These are phyloP conservation scores for Watsonalla cultraria DNA, from an alignment of 2,888 invertebrate species.

Conservation along the genomic window DNA sequence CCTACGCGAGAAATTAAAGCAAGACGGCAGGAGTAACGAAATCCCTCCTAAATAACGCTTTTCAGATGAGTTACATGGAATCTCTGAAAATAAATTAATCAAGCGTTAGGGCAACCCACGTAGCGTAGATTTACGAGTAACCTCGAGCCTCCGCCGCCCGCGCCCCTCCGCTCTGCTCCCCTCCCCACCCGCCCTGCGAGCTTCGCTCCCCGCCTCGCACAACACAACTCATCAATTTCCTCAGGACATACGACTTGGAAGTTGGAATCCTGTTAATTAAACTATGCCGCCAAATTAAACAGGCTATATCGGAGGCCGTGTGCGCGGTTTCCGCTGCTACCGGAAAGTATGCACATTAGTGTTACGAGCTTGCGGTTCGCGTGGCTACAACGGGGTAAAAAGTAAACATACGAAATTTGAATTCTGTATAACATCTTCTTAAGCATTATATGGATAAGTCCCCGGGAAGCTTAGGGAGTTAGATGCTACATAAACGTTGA, in stretches of 20 bases:
- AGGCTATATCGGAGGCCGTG: constrained; percentile 27
- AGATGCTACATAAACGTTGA: background rate
- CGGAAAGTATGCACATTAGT: constrained; percentile 31
- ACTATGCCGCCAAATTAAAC: constrained; percentile 65
- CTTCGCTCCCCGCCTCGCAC: constrained; percentile 22
- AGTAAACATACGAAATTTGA: background rate
- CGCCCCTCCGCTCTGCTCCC: constrained; percentile 1
- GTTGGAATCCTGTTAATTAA: constrained; percentile 71
- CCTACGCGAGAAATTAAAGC: constrained; percentile 28
- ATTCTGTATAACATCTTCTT: no score
- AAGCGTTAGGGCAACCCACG: constrained; percentile 49
- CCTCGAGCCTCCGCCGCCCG: constrained; percentile 19
- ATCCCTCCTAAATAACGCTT: constrained; percentile 40
- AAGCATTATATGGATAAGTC: no score
- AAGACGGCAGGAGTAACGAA: constrained; percentile 28
- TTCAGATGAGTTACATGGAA: constrained; percentile 54
- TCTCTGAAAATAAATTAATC: constrained; percentile 66
- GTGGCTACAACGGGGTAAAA: constrained; percentile 6
- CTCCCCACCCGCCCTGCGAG: constrained; percentile 8
- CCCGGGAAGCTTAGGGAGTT: no score
- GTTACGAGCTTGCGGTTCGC: constrained; percentile 4
- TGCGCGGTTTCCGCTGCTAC: constrained; percentile 19
- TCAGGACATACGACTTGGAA: constrained; percentile 61
- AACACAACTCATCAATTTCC: constrained; percentile 72
- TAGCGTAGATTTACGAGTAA: constrained; percentile 63